These are phyloP conservation scores for Hypsibius dujardini DNA, from an alignment of 1,140 invertebrate genomes.

Conservation along the genomic window DNA sequence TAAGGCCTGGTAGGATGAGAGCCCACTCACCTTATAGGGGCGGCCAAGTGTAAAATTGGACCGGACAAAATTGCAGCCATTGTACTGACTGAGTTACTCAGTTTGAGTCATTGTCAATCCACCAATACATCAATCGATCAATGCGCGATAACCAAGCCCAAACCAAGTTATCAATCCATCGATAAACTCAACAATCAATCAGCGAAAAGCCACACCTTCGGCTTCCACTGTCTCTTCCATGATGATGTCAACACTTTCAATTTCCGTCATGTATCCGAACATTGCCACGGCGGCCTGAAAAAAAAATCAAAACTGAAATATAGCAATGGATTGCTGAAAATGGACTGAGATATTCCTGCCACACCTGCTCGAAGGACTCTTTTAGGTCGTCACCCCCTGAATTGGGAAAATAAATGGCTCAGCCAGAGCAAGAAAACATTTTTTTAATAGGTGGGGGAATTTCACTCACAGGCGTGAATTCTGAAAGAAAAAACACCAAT, in stretches of 20 bases:
- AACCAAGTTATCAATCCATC: too few relatives aligned
- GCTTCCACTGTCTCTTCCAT: constrained; percentile 62
- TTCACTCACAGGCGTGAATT: constrained; percentile 32
- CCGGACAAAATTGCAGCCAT: too few relatives aligned
- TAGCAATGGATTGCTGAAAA: background rate
- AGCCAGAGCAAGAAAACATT: constrained; percentile 21
- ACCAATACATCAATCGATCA: too few relatives aligned
- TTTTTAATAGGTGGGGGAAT: constrained; percentile 8
- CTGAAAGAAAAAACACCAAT: constrained; percentile 27
- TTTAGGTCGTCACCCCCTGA: constrained; percentile 69
- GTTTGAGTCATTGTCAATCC: too few relatives aligned
- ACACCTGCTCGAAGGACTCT: constrained; percentile 76
- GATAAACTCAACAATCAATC: too few relatives aligned
- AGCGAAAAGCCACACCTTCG: constrained; percentile 34
- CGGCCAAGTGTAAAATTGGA: too few relatives aligned
- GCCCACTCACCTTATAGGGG: too few relatives aligned
- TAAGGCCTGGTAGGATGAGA: too few relatives aligned
- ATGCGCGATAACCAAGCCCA: too few relatives aligned
- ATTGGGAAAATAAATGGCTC: constrained; percentile 40
- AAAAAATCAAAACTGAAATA: constrained; percentile 15
- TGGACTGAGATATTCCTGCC: background rate
- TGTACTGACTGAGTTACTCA: too few relatives aligned
- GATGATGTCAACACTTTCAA: constrained; percentile 61
- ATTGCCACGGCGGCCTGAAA: constrained; percentile 62
- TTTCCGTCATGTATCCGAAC: constrained; percentile 92